Evolutionary conservation across 2,113 vertebrate species (phyloP), one percentile per base, ranked within the genome.

Genomic region (Talpa occidentalis): DNA sequence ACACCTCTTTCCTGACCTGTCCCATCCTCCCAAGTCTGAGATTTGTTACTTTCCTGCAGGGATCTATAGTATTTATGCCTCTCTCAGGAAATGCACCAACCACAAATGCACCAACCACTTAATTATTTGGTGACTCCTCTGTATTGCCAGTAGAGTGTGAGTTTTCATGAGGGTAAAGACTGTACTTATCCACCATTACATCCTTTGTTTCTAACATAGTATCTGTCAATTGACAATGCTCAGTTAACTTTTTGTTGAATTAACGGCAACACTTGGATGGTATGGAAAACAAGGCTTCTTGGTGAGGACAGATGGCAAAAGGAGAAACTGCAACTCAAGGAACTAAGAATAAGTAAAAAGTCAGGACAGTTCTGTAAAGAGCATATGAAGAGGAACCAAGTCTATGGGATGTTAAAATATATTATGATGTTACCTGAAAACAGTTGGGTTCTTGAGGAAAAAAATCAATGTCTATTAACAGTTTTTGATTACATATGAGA

Each of bases 111-210:
- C n/a, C n/a, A n/a, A n/a, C 59, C 70, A 83, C 11, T 44, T 79
- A 87, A 87, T 90, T 78, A 78, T 59, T 81, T 92, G 54, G 66
- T 92, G 70, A 74, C 44, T 87, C 83, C 37, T 78, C 70, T 35
- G 30, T 62, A 79, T 77, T 21, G 70, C 56, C 30, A 82, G 79
- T 73, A 91, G 60, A 86, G n/a, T 92, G 19, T 40, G 81, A 94
- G 28, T 90, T 94, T 94, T 92, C 77, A 83, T 35, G 52, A 93
- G 44, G 77, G 82, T 37, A 90, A 82, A 47, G 30, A 86, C 67
- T 90, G 66, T 69, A 40, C 12, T 94, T 79, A 89, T 77, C 89
- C 26, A 86, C 74, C 64, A 56, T 84, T 88, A 72, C 52, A 76
- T 32, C 10, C 83, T n/a, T 87, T 60, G 30, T 92, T 24, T 49